phyloP scores from a whole-genome alignment of 2,797 vertebrate species.

The Pagetopsis macropterus region DNA sequence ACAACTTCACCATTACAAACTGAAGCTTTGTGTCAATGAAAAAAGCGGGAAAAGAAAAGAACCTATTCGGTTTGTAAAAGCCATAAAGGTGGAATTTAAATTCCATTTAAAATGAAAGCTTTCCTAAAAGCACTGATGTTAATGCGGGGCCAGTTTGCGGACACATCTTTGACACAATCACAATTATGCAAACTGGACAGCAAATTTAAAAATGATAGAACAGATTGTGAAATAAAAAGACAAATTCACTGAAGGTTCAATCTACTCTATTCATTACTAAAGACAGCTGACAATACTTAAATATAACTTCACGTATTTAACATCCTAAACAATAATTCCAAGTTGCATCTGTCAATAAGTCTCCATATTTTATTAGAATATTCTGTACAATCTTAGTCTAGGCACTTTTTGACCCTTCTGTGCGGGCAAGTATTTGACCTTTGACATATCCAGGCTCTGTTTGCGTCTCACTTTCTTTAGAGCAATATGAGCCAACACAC shows the following conservation, averaged over 20 bases:
- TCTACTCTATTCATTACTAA: conserved; percentile 43
- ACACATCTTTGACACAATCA: conserved; percentile 12
- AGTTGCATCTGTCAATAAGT: conserved; percentile 51
- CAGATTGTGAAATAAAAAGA: conserved; percentile 9
- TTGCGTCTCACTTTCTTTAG: not conserved
- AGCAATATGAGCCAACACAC: conserved; percentile 30
- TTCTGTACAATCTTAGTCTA: conserved; percentile 76
- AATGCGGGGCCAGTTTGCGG: conserved; percentile 22
- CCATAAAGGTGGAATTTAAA: conserved; percentile 30
- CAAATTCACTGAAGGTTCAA: conserved; percentile 30
- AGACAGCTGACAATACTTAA: conserved; percentile 46
- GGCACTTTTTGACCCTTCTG: conserved; percentile 78
- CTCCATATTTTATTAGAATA: conserved; percentile 54
- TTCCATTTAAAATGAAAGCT: conserved; percentile 18
- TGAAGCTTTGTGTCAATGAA: not conserved
- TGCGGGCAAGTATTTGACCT: conserved; percentile 53
- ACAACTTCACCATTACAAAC: conserved; percentile 36
- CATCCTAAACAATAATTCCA: conserved; percentile 44
- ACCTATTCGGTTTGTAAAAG: not conserved
- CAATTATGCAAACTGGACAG: conserved; percentile 30
- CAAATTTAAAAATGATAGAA: conserved; percentile 29
- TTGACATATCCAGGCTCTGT: not conserved
- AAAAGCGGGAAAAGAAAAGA: not conserved
- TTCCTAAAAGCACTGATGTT: conserved; percentile 7
- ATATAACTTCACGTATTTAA: conserved; percentile 37